A percentile compares a stretch with the other conserved stretches of the same genome.
These are phyloP conservation scores for Morelia viridis DNA, from an alignment of 2,797 vertebrate genomes.

Conservation along the genomic window DNA sequence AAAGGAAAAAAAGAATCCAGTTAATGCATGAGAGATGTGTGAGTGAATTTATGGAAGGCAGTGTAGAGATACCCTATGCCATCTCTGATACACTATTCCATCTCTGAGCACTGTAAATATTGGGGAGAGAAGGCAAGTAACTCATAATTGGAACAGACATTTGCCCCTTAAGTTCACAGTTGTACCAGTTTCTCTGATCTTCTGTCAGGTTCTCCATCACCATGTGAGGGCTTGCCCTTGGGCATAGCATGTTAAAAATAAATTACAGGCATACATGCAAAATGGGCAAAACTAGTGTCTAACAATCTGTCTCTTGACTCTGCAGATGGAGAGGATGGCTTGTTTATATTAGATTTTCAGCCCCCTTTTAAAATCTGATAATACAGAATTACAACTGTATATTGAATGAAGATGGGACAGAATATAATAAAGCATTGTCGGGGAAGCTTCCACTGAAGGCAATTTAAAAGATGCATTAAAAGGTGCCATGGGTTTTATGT, in stretches of 20 bases:
- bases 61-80: slow-evolving; percentile 65
- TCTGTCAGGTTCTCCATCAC: slow-evolving; percentile 53
- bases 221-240: slow-evolving; percentile 20
- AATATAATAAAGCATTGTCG: neutral
- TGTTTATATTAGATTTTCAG: neutral
- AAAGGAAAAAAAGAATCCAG: slow-evolving; percentile 55
- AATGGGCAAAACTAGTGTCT: slow-evolving; percentile 42
- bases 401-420: neutral
- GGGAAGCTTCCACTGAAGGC: neutral
- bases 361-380: neutral
- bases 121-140: slow-evolving; percentile 55
- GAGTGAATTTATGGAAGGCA: slow-evolving; percentile 61
- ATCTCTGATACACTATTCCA: slow-evolving; percentile 32
- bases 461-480: neutral
- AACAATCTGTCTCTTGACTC: slow-evolving; percentile 42
- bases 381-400: neutral
- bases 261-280: slow-evolving; percentile 7
- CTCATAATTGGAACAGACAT: slow-evolving; percentile 62
- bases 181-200: slow-evolving; percentile 51
- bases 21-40: slow-evolving; percentile 59
- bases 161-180: slow-evolving; percentile 32
- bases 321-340: neutral
- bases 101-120: slow-evolving; percentile 61
- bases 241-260: slow-evolving; percentile 42
- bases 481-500: neutral